phyloP scores from a whole-genome alignment of 1,140 invertebrate genomes.

The Prorops nasuta region DNA sequence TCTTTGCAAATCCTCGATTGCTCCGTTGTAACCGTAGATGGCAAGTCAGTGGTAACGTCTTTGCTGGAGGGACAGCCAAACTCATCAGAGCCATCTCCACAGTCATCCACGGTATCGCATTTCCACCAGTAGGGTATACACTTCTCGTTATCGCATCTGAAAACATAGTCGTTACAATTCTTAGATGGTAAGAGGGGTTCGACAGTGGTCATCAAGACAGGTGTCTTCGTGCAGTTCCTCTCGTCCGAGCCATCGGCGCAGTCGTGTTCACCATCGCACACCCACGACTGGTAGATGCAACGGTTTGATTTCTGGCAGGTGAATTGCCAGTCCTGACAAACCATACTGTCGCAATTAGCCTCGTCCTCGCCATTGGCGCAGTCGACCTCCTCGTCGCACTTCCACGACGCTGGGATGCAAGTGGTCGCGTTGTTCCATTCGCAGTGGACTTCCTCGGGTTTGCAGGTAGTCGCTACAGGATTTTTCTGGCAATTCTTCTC shows the following conservation, averaged over 20 bases:
- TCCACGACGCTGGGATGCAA: conserved; percentile 61
- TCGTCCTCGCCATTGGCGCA: conserved; percentile 47
- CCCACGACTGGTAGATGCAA: conserved; percentile 57
- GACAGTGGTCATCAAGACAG: conserved; percentile 26
- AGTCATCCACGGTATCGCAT: conserved; percentile 72
- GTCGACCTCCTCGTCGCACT: conserved; percentile 62
- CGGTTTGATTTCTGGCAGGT: conserved; percentile 37
- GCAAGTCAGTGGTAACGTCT: conserved; percentile 36
- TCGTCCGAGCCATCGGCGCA: conserved; percentile 72
- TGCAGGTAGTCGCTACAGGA: conserved; percentile 33
- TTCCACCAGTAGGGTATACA: conserved; percentile 87
- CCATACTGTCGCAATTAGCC: conserved; percentile 37
- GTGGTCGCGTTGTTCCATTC: conserved; percentile 32
- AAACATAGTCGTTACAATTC: conserved; percentile 75
- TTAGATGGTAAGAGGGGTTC: conserved; percentile 39
- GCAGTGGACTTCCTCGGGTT: conserved; percentile 59
- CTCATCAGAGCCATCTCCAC: conserved; percentile 78
- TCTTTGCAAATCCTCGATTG: conserved; percentile 55
- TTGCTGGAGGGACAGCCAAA: conserved; percentile 58
- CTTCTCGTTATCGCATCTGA: conserved; percentile 68
- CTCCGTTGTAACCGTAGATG: conserved; percentile 35
- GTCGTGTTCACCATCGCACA: conserved; percentile 73
- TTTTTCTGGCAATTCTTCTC: conserved; percentile 59
- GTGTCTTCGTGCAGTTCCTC: conserved; percentile 60
- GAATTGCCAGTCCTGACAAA: conserved; percentile 57